phyloP scores from a whole-genome alignment of 2,888 invertebrate genomes.

The Oscheius myriophilus region DNA sequence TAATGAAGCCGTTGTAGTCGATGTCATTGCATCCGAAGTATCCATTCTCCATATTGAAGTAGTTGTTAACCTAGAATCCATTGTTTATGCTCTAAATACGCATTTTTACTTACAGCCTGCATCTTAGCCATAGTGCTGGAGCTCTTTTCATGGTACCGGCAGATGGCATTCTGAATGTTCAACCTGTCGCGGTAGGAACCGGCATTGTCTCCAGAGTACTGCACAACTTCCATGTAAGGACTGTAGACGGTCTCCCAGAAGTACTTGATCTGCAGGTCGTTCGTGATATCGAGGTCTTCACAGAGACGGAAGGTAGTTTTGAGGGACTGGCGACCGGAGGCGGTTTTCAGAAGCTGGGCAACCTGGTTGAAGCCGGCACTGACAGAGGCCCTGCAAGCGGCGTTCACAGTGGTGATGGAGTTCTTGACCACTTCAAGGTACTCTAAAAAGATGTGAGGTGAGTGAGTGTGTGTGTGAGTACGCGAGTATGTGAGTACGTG shows the following conservation, averaged over 20 bases:
- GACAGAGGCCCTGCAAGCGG: conserved; percentile 50
- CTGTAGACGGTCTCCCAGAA: conserved; percentile 85
- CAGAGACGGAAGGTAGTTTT: conserved; percentile 51
- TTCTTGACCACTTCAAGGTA: conserved; percentile 84
- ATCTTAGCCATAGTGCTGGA: conserved; percentile 38
- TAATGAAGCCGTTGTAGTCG: conserved; percentile 49
- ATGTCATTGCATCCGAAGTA: conserved; percentile 50
- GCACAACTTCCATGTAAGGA: conserved; percentile 89
- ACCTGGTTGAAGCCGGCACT: conserved; percentile 50
- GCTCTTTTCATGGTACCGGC: conserved; percentile 39
- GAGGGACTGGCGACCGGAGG: conserved; percentile 45
- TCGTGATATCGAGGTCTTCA: conserved; percentile 38
- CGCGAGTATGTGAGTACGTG: too few species aligned
- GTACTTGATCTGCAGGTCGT: conserved; percentile 74
- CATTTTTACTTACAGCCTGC: conserved; percentile 40
- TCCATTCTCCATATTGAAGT: conserved; percentile 41
- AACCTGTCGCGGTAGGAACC: conserved; percentile 40
- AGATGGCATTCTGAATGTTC: conserved; percentile 49
- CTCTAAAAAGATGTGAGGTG: conserved; percentile 71
- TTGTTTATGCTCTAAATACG: not conserved
- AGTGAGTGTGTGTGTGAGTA: not conserved
- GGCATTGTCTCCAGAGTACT: conserved; percentile 81
- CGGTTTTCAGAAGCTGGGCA: conserved; percentile 46
- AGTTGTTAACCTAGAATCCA: conserved; percentile 30
- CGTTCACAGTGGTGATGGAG: conserved; percentile 76